Evolutionary conservation across 2,113 vertebrate species (phyloP), one percentile per base, ranked within the genome.

Genomic region (Syngnathus typhle): DNA sequence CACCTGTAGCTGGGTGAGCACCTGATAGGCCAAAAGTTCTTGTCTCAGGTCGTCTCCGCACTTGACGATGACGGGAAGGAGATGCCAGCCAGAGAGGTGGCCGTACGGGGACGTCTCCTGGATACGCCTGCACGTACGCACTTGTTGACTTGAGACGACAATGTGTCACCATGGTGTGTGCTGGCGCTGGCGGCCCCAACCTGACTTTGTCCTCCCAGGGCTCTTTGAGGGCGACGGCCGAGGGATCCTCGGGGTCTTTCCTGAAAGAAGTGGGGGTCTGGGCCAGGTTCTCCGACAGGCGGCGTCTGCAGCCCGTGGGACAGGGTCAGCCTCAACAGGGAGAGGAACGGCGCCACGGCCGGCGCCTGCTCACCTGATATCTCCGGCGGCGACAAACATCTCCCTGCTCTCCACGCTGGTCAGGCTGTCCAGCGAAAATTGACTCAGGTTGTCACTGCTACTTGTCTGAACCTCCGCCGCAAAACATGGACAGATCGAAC

Each of bases 361-460:
- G 13, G n/a, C 27, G 32, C 18, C 6, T 18, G 11, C 58, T 19
- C 18, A 39, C 58, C 58, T 60, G 89, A 98, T 98, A 67, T 98
- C 96, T 0, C 96, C 96, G 0, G 96, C 96, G 0, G 95, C 95
- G 6, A 98, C 98, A 88, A 95, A 98, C 0, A 95, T 94, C 73
- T 98, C 96, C 19, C 96, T 92, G 92, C 93, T 98, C 83, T 98
- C 96, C 84, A 96, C 94, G 73, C 96, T 98, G 72, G 95, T 98
- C 91, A 98, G 97, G 88, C 96, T 98, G 89, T 98, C 96, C 82
- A 98, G 95, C 0, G 96, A 98, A 76, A 98, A 98, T 92, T 98
- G 96, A 46, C 95, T 98, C 89, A 98, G 98, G 92, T 98, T 98
- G 81, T 98, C 96, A 18, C 95, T 95, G 90, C 96, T 62, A 21